phyloP scores from a whole-genome alignment of 2,113 vertebrate species.

The Ptychochromis oligacanthus region DNA sequence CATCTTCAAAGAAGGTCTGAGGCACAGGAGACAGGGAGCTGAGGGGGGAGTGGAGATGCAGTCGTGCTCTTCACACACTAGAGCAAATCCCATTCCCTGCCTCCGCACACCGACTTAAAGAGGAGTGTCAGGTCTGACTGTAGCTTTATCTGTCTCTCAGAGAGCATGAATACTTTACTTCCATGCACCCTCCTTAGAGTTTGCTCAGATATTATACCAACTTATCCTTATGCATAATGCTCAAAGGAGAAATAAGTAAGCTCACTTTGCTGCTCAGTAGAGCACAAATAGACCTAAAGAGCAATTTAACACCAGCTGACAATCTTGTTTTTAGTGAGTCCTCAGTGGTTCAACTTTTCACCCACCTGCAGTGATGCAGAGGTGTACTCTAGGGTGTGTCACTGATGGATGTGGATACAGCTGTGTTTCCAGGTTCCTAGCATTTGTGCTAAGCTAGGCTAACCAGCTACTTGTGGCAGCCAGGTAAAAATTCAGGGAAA shows the following conservation, averaged over 20 bases:
- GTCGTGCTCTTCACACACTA: conserved; percentile 55
- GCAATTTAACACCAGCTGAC: background rate
- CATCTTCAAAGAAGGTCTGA: conserved; percentile 64
- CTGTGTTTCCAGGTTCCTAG: background rate
- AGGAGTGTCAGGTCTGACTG: conserved; percentile 54
- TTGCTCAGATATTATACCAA: conserved; percentile 37
- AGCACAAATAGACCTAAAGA: conserved; percentile 27
- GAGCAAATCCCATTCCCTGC: conserved; percentile 60
- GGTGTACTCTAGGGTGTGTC: background rate
- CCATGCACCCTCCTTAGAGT: conserved; percentile 26
- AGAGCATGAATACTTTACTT: conserved; percentile 37
- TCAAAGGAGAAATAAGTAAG: conserved; percentile 13
- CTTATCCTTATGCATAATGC: conserved; percentile 37
- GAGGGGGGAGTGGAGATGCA: conserved; percentile 30
- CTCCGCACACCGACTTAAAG: conserved; percentile 50
- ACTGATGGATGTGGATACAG: background rate
- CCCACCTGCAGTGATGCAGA: background rate
- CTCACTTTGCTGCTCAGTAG: background rate
- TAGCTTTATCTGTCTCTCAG: conserved; percentile 51
- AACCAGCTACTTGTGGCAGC: background rate
- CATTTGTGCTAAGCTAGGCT: background rate
- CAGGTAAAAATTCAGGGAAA: background rate
- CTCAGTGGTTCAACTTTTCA: background rate
- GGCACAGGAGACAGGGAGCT: conserved; percentile 54
- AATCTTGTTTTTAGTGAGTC: background rate